These are phyloP conservation scores for Hesperia comma DNA, from an alignment of 2,888 invertebrate genomes.

Conservation along the genomic window DNA sequence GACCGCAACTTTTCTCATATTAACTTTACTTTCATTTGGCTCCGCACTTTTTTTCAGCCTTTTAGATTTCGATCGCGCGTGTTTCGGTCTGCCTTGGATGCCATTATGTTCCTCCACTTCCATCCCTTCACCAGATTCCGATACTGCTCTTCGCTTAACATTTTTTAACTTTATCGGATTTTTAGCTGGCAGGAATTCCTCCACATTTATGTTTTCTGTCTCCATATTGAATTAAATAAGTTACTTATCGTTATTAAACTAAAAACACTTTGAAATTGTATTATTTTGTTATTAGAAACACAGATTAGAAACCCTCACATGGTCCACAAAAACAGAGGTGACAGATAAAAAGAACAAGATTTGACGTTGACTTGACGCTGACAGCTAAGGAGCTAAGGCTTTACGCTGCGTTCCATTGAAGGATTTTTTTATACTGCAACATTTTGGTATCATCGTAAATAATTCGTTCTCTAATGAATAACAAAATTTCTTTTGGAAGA, in stretches of 20 bases:
- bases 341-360: constrained; percentile 49
- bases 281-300: constrained; percentile 42
- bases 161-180: constrained; percentile 76
- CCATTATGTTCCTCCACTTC: constrained; percentile 87
- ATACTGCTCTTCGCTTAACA: constrained; percentile 77
- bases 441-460: too few species aligned
- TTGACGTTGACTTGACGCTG: neutral
- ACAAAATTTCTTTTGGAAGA: too few species aligned
- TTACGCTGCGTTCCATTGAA: neutral
- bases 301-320: constrained; percentile 58
- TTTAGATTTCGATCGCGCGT: constrained; percentile 68
- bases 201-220: constrained; percentile 77
- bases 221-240: constrained; percentile 60
- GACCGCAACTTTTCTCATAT: constrained; percentile 91
- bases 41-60: constrained; percentile 68
- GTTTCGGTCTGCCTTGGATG: constrained; percentile 76
- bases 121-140: constrained; percentile 84
- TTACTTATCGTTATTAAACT: constrained; percentile 7
- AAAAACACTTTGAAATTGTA: constrained; percentile 21
- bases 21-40: constrained; percentile 82
- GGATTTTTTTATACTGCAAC: too few species aligned
- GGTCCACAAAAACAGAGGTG: constrained; percentile 45
- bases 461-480: too few species aligned
- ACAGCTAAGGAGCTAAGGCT: neutral
- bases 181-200: constrained; percentile 81